These are phyloP conservation scores for Plutomurus gul DNA, from an alignment of 1,140 invertebrate genomes.

Conservation along the genomic window DNA sequence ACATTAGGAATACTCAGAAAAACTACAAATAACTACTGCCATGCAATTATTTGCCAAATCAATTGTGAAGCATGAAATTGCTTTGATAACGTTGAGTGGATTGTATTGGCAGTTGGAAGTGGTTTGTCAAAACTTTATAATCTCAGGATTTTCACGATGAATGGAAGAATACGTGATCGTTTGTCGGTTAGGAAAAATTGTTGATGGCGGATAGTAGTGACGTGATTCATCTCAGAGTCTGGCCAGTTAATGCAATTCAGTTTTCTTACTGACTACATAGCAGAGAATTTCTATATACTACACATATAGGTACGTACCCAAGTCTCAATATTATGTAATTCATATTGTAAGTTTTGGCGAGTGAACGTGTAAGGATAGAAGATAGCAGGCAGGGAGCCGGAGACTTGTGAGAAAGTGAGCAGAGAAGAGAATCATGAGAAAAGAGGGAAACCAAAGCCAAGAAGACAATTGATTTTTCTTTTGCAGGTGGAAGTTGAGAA, in stretches of 20 bases:
- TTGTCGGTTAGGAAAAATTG: not conserved
- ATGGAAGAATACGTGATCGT: not conserved
- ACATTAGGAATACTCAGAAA: no score
- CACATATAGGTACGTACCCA: not conserved
- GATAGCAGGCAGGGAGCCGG: not conserved
- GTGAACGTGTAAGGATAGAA: not conserved
- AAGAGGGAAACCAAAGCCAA: not conserved
- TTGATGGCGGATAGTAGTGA: not conserved
- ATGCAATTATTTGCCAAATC: no score
- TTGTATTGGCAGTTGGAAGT: no score
- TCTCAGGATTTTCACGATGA: slow-evolving; percentile 4
- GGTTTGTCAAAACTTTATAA: not conserved
- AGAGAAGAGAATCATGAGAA: not conserved
- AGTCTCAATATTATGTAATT: not conserved
- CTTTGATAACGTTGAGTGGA: no score
- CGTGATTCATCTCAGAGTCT: not conserved
- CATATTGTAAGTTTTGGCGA: not conserved
- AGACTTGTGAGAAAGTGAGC: not conserved
- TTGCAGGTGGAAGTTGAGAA: slow-evolving; percentile 21
- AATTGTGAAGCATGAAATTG: no score
- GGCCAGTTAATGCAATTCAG: not conserved
- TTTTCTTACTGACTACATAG: not conserved
- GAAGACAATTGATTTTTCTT: slow-evolving; percentile 18
- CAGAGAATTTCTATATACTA: not conserved
- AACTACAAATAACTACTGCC: no score